Conservation (phyloP, 2,113 vertebrate species). For the Megalops atlanticus region DNA sequence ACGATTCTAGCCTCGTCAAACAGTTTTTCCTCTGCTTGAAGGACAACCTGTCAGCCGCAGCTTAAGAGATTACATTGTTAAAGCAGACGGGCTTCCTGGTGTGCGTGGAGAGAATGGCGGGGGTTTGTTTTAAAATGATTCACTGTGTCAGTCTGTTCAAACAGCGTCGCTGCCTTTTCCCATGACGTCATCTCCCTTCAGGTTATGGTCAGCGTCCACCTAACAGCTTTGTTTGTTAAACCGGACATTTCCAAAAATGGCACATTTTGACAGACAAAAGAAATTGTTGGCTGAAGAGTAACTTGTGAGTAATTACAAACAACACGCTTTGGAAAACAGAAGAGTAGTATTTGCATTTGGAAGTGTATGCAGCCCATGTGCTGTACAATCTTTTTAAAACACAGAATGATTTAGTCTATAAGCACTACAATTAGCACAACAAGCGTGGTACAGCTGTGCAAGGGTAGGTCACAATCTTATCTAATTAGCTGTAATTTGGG, state of each 20-base stretch:
- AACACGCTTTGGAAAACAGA: not conserved
- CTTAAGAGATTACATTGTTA: conserved; percentile 7
- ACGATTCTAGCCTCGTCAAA: not conserved
- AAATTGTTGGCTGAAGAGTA: not conserved
- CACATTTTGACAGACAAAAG: not conserved
- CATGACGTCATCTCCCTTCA: not conserved
- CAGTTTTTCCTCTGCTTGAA: conserved; percentile 1
- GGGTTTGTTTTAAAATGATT: conserved; percentile 9
- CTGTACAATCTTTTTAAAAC: not conserved
- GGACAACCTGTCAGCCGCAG: conserved; percentile 6
- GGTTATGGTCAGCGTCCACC: not conserved
- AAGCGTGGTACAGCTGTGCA: not conserved
- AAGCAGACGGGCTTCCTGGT: not conserved
- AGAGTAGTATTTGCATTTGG: not conserved
- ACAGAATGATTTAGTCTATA: not conserved
- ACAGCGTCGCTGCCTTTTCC: not conserved
- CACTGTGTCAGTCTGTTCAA: not conserved
- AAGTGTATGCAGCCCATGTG: not conserved
- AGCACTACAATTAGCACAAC: not conserved
- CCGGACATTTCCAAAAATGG: too few relatives aligned
- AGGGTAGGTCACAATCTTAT: not conserved
- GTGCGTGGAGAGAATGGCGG: not conserved
- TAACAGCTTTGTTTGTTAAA: too few relatives aligned
- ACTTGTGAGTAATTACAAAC: not conserved
- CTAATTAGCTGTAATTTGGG: conserved; percentile 29